Base-by-base conservation (phyloP, 1,140 invertebrate species). In the Gryllus bimaculatus region DNA sequence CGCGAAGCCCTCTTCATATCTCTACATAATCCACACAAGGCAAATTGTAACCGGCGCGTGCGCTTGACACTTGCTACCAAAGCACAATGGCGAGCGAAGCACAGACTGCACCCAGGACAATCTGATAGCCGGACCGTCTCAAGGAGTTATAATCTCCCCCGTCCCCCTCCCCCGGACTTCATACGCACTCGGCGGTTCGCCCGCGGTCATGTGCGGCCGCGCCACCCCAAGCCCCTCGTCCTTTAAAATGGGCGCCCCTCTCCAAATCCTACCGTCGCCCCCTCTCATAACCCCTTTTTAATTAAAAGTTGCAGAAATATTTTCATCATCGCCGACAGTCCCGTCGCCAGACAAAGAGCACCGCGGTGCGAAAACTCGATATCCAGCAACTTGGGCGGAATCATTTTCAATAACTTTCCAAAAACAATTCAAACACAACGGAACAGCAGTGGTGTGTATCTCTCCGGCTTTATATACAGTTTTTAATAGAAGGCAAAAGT, bases 241-340 rank as follows among this genome's bases (percentile, higher is more conserved):
- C 2, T 66, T 66, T 66, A 10, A 66, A 66, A 18, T 66, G 54
- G 10, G 7, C 54, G 54, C 54, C 54, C 18, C 54, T 66, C 54
- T 7, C 54, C 10, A 1, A 66, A 66, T 66, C 7, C 10, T 66
- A 66, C 54, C 54, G 54, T 18, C 54, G 54, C 54, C 54, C 18
- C 18, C 54, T 13, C 54, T 66, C 54, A 13, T 66, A 13, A 13
- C 54, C 54, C 18, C 54, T 10, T 66, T 66, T 66, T 66, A 66
- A 66, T 66, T 66, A 66, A 66, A 66, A 66, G 54, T 66, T 66
- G 54, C 54, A 66, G 54, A 66, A 66, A 66, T 66, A 66, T 66
- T 66, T 66, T 66, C 54, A 66, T 66, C 54, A 66, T 10, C 10
- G 54, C 18, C 18, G 54, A 18, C 54, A 13, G 54, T 18, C 54